Evolutionary conservation across 2,797 vertebrate species (phyloP).

Genomic region (Corythornis leucogaster): DNA sequence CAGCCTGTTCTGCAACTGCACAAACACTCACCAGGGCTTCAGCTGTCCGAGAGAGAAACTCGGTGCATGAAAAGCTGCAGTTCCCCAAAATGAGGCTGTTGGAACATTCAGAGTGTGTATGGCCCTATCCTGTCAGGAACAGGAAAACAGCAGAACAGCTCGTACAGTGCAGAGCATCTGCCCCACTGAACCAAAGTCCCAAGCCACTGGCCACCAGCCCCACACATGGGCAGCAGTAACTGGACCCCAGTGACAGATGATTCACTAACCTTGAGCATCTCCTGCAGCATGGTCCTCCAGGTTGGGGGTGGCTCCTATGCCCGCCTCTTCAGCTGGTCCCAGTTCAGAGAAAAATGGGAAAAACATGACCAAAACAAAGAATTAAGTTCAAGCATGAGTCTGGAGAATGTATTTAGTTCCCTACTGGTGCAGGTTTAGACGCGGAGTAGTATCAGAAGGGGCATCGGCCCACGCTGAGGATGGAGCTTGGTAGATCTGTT

Average conservation of each 20-base stretch:
- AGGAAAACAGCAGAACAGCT: background rate
- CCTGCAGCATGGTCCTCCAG: conserved; percentile 80
- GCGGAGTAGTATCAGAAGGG: background rate
- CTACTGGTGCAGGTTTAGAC: background rate
- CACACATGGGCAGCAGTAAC: background rate
- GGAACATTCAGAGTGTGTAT: background rate
- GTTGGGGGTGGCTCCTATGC: conserved; percentile 78
- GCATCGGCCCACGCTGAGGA: fast-evolving
- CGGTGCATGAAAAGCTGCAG: background rate
- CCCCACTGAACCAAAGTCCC: background rate
- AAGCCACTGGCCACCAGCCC: background rate
- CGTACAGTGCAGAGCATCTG: background rate
- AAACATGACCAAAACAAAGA: conserved; percentile 33
- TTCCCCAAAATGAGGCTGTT: background rate
- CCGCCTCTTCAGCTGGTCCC: conserved; percentile 81
- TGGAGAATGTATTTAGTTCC: background rate
- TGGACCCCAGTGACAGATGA: fast-evolving
- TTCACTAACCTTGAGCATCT: conserved; percentile 78
- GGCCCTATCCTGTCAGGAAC: background rate
- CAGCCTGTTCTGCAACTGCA: background rate
- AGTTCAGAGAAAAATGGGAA: conserved; percentile 3
- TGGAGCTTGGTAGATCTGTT: background rate
- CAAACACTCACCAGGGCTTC: background rate
- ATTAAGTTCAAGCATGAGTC: background rate
- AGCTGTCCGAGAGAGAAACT: background rate